Percentiles rank a stretch among this genome's conserved stretches.
Evolutionary conservation across 2,797 vertebrate species (phyloP).

Genomic region (Catamblyrhynchus diadema): DNA sequence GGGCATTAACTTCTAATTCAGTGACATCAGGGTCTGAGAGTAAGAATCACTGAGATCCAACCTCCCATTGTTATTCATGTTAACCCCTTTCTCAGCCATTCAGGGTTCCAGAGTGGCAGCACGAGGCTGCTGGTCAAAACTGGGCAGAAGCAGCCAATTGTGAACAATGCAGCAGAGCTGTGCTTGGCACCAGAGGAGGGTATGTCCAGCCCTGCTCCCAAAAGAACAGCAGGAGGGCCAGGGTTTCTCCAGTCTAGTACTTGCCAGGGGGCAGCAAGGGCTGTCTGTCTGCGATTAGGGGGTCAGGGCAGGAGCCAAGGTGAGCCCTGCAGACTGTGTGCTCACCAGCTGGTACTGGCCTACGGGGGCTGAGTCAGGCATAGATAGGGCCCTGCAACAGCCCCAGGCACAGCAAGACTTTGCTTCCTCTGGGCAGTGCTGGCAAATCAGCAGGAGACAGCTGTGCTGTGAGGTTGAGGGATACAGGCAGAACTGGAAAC

Average conservation of each 20-base stretch:
- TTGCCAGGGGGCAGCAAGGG: neutral
- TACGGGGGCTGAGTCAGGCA: neutral
- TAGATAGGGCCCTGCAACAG: neutral
- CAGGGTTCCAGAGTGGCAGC: neutral
- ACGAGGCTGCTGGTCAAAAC: neutral
- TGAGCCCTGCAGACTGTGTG: rapidly evolving
- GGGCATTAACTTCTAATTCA: neutral
- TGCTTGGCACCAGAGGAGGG: neutral
- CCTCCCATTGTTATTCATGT: neutral
- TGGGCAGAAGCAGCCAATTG: neutral
- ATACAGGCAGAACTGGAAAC: neutral
- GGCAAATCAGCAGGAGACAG: neutral
- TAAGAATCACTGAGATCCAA: neutral
- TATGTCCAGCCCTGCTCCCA: neutral
- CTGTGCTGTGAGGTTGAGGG: neutral
- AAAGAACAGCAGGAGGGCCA: neutral
- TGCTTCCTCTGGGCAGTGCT: neutral
- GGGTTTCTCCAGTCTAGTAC: neutral
- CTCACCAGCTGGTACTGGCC: neutral
- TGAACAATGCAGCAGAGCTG: neutral
- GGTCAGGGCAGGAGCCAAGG: neutral
- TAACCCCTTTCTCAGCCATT: neutral
- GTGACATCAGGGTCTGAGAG: neutral
- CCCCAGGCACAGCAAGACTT: neutral
- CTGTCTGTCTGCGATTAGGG: neutral